Conservation (phyloP, 2,888 invertebrate genomes). For the Drosophila mulleri region DNA sequence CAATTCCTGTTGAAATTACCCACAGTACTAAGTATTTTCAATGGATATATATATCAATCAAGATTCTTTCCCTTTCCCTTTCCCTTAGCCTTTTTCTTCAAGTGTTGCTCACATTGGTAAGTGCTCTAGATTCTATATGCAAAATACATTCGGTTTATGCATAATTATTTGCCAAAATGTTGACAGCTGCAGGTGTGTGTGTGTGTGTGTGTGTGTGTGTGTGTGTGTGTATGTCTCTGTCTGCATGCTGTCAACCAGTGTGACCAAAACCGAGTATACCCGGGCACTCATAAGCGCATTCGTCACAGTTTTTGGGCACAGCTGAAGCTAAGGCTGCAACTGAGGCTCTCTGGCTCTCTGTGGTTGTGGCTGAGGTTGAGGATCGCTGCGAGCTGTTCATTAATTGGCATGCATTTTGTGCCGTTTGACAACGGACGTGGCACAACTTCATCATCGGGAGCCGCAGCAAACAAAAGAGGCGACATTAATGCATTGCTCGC, state of each 20-base stretch:
- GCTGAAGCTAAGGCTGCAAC: constrained; percentile 50
- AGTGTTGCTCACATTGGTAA: constrained; percentile 16
- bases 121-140: constrained; percentile 23
- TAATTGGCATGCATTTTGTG: constrained; percentile 70
- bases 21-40: no score
- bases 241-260: constrained; percentile 6
- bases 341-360: constrained; percentile 43
- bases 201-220: constrained; percentile 28
- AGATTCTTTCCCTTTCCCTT: no score
- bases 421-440: constrained; percentile 69
- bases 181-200: constrained; percentile 65
- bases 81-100: neutral
- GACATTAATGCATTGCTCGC: constrained; percentile 75
- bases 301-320: constrained; percentile 71
- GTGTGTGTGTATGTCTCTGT: constrained; percentile 2
- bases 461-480: constrained; percentile 68
- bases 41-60: no score
- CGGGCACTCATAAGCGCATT: constrained; percentile 65
- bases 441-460: constrained; percentile 72
- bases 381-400: constrained; percentile 57
- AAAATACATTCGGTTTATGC: constrained; percentile 48
- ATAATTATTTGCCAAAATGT: constrained; percentile 58
- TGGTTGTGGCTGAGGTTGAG: constrained; percentile 25
- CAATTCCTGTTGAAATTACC: no score
- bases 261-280: constrained; percentile 13